phyloP scores from a whole-genome alignment of 1,140 invertebrate species.

The Drosophila funebris region DNA sequence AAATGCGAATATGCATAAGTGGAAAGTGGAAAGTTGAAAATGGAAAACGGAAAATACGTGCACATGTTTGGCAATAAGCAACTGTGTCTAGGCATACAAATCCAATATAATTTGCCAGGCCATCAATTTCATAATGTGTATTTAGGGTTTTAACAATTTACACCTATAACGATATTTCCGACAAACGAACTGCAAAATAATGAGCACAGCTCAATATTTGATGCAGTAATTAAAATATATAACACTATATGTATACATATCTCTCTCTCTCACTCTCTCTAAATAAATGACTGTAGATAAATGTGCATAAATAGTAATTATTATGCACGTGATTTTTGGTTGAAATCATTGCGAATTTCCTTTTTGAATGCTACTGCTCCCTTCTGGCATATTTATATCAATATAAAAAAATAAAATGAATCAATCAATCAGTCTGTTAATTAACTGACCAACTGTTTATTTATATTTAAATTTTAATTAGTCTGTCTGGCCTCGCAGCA shows the following conservation, averaged over 20 bases:
- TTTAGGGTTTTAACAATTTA: conserved; percentile 11
- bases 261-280: too few relatives aligned
- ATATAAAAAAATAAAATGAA: conserved; percentile 56
- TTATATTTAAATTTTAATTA: conserved; percentile 74
- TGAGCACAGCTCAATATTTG: conserved; percentile 60
- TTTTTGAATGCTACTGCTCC: background rate
- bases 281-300: conserved; percentile 7
- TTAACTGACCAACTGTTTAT: conserved; percentile 71
- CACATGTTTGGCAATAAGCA: background rate
- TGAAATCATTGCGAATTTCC: conserved; percentile 30
- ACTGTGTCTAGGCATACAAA: background rate
- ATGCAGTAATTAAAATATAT: conserved; percentile 63
- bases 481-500: conserved; percentile 32
- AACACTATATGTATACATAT: conserved; percentile 25
- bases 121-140: conserved; percentile 11
- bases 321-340: conserved; percentile 74
- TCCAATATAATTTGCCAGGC: background rate
- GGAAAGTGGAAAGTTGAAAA: conserved; percentile 5
- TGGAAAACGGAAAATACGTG: conserved; percentile 25
- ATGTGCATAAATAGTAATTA: conserved; percentile 66
- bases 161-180: conserved; percentile 1
- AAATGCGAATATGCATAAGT: conserved; percentile 10
- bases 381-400: conserved; percentile 50
- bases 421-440: conserved; percentile 79
- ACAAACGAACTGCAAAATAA: conserved; percentile 55